Conservation (phyloP, 2,797 vertebrate species). For the Delichon dasypus region DNA sequence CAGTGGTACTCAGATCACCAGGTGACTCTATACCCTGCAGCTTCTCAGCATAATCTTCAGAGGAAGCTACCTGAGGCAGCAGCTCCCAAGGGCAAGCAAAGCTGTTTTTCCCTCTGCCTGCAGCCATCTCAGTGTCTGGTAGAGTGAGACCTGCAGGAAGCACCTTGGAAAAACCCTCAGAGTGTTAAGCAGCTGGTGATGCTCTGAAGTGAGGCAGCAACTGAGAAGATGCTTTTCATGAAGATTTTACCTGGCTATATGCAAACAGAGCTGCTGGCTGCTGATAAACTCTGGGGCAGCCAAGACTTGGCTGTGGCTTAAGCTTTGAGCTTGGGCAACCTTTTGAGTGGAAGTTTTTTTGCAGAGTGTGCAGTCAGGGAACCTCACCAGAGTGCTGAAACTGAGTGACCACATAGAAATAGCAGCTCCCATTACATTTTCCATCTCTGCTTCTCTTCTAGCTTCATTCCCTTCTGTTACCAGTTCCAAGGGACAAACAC, state of each 20-base stretch:
- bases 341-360: neutral
- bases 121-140: neutral
- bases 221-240: neutral
- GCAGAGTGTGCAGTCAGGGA: neutral
- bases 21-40: neutral
- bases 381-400: neutral
- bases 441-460: neutral
- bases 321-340: neutral
- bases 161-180: neutral
- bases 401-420: neutral
- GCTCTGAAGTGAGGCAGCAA: neutral
- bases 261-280: neutral
- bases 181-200: neutral
- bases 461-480: neutral
- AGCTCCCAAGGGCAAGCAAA: neutral
- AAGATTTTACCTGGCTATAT: neutral
- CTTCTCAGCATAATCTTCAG: neutral
- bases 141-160: neutral
- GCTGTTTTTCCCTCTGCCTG: neutral
- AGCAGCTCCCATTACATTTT: neutral
- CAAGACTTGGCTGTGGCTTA: neutral
- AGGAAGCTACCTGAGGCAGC: neutral
- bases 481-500: neutral
- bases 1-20: neutral
- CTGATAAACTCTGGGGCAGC: neutral